Evolutionary conservation across 2,113 vertebrate genomes (phyloP), one percentile per base, ranked within the genome.

Genomic region (Cyanoramphus novaezelandiae): DNA sequence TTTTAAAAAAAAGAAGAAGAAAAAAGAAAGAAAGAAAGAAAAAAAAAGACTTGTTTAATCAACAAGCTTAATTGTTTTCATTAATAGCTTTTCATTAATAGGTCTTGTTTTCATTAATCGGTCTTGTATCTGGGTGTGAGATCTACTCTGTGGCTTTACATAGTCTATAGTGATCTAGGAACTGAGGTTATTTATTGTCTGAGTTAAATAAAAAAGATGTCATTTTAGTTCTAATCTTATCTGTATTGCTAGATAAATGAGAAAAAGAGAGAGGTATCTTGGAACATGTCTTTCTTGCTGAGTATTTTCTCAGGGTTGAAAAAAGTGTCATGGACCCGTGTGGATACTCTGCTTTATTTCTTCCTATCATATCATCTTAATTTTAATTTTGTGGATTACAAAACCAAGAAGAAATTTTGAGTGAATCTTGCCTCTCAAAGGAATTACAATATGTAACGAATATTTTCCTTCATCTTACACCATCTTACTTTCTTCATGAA

Each of bases 381-480:
- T 67, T 74, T 84, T 91, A 70, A 77, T 69, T 80, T 31, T 82
- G 25, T 74, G n/a, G 76, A 63, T 80, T 86, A 75, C 29, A 59
- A 63, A 77, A 74, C 19, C n/a, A 70, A 72, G 17, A 76, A 69
- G 75, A 88, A 74, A 63, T 86, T 88, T 63, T 63, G 33, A 88
- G 27, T 46, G 23, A 62, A 69, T 76, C 59, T 88, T 90, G 37
- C 25, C 17, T 81, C 68, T 63, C 55, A 74, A 74, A 94, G 55
- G 64, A 74, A 67, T 83, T 81, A 27, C 21, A 77, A 31, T 46
- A 90, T 44, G 43, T 63, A 88, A 67, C 37, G 41, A 90, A 31
- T 83, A 81, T 92, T 94, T 96, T 74, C 59, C 94, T 97, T 96
- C 82, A 95, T 95, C 92, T 95, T 86, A 46, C 1, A 13, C 80